A percentile compares a stretch with the other conserved stretches of the same genome.
These are phyloP conservation scores for Chloropsis cyanopogon DNA, from an alignment of 2,113 vertebrate genomes.

Conservation along the genomic window DNA sequence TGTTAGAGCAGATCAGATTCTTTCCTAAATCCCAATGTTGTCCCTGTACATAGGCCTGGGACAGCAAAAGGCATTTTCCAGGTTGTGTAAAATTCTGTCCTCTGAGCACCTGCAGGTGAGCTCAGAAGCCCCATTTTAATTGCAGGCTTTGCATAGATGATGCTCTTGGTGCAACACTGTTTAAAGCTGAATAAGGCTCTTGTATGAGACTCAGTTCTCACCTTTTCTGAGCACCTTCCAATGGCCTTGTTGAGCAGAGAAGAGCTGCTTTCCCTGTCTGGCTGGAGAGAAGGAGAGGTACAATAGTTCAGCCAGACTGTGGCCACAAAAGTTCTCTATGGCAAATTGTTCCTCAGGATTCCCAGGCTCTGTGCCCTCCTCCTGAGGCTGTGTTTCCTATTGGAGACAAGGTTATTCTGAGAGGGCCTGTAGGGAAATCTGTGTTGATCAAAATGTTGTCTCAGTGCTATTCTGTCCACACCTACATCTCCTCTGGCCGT, in stretches of 20 bases:
- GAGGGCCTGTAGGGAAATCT: neutral
- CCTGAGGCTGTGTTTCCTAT: neutral
- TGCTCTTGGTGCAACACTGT: neutral
- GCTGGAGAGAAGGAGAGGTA: neutral
- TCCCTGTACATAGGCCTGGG: neutral
- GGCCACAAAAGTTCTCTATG: neutral
- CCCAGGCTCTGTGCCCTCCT: neutral
- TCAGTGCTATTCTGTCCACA: neutral
- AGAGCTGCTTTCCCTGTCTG: neutral
- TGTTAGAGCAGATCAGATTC: neutral
- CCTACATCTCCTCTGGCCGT: neutral
- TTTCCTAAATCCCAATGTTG: neutral
- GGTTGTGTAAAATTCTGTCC: neutral
- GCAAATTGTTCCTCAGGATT: neutral
- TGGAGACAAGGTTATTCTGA: neutral
- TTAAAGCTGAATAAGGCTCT: neutral
- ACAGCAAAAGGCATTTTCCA: neutral
- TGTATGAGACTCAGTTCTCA: neutral
- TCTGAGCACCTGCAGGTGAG: neutral
- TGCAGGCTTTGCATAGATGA: neutral
- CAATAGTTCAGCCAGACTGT: neutral
- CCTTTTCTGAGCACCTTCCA: neutral
- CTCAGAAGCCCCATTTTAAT: neutral
- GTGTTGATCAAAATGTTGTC: neutral
- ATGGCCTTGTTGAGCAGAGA: neutral